Conservation (phyloP, 92 coral and sea anemone species). For the Umimayanthus chanpuru region DNA sequence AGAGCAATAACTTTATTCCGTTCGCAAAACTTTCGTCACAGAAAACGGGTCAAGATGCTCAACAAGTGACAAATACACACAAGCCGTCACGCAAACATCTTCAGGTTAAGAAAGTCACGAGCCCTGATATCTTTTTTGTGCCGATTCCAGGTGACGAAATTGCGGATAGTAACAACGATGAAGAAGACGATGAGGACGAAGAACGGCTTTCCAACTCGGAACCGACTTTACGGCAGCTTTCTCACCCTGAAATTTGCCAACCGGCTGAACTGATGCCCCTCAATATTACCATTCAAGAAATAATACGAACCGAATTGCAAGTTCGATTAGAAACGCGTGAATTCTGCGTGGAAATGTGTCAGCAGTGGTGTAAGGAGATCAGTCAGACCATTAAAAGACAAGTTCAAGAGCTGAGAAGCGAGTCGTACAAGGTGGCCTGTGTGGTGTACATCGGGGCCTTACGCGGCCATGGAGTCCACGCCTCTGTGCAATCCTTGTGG, state of each 20-base stretch:
- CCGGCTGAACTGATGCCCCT: slow-evolving; percentile 29
- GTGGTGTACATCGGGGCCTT: slow-evolving; percentile 87
- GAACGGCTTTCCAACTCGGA: slow-evolving; percentile 25
- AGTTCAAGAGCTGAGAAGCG: slow-evolving; percentile 69
- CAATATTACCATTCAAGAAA: slow-evolving; percentile 54
- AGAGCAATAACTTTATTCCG: not conserved
- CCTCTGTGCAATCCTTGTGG: slow-evolving; percentile 78
- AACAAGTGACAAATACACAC: not conserved
- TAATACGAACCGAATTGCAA: slow-evolving; percentile 60
- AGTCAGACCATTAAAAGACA: slow-evolving; percentile 69
- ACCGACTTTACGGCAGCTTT: slow-evolving; percentile 5
- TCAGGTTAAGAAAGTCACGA: slow-evolving; percentile 61
- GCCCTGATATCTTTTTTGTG: slow-evolving; percentile 74
- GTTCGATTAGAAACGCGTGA: slow-evolving; percentile 59
- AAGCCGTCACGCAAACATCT: slow-evolving; percentile 3
- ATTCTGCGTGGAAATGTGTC: slow-evolving; percentile 71
- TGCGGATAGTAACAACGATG: slow-evolving; percentile 36
- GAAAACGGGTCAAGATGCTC: not conserved
- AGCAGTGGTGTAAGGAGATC: slow-evolving; percentile 85
- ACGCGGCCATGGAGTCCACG: slow-evolving; percentile 85
- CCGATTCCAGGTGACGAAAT: slow-evolving; percentile 66
- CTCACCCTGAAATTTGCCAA: slow-evolving; percentile 6
- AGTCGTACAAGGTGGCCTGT: slow-evolving; percentile 75
- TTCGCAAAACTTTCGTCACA: not conserved
- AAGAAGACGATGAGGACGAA: not conserved